These are phyloP conservation scores for Orchesella cincta DNA, from an alignment of 1,140 invertebrate species.

Conservation along the genomic window DNA sequence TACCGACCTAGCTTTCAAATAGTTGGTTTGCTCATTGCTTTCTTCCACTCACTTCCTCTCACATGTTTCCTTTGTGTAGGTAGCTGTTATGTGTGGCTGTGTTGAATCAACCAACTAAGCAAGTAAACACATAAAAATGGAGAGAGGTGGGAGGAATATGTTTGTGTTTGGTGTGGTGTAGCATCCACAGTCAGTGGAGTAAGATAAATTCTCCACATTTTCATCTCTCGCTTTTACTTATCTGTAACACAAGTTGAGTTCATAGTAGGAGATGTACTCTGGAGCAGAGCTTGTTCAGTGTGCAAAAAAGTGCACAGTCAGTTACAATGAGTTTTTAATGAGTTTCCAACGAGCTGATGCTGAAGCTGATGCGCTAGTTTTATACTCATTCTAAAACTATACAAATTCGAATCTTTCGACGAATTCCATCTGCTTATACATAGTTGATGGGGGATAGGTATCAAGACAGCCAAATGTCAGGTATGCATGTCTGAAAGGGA, in stretches of 20 bases:
- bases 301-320: slow-evolving; percentile 26
- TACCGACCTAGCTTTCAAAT: too few relatives aligned
- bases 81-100: too few relatives aligned
- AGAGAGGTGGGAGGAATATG: slow-evolving; percentile 11
- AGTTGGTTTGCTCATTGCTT: too few relatives aligned
- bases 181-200: not conserved
- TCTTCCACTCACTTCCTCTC: too few relatives aligned
- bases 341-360: slow-evolving; percentile 15
- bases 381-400: not conserved
- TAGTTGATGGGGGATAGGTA: too few relatives aligned
- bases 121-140: slow-evolving; percentile 5
- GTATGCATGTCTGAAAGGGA: not conserved
- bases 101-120: not conserved
- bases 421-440: too few relatives aligned
- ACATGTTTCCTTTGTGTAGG: not conserved
- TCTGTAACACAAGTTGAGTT: not conserved
- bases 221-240: not conserved
- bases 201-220: not conserved
- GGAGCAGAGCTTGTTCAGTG: not conserved
- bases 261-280: too few relatives aligned
- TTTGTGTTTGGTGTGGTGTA: not conserved
- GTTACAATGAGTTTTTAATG: slow-evolving; percentile 26
- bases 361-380: not conserved
- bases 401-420: too few relatives aligned
- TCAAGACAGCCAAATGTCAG: too few relatives aligned